These are phyloP conservation scores for Manis crassicaudata DNA, from an alignment of 2,797 vertebrate species.

Conservation along the genomic window DNA sequence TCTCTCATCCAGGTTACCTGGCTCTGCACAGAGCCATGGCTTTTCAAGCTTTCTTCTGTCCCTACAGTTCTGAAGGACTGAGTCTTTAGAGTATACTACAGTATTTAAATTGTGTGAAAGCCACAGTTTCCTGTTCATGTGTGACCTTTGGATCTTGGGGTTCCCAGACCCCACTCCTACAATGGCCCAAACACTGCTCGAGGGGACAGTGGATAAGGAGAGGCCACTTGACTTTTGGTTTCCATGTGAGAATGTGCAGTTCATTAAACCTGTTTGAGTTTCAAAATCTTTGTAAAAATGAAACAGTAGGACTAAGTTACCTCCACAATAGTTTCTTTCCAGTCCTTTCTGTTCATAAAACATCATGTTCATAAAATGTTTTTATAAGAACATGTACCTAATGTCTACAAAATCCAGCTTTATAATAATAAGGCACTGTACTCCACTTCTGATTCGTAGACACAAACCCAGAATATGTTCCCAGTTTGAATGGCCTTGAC, in stretches of 20 bases:
- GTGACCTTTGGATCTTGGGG: not conserved
- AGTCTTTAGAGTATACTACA: not conserved
- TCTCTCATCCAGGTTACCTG: not conserved
- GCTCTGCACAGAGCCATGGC: not conserved
- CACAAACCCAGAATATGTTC: not conserved
- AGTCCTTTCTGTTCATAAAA: not conserved
- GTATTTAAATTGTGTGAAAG: conserved; percentile 28
- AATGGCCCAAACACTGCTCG: not conserved
- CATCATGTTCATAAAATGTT: not conserved
- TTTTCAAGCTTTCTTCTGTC: not conserved
- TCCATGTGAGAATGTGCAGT: not conserved
- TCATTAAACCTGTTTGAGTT: not conserved
- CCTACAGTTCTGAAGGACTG: not conserved
- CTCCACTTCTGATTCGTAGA: not conserved
- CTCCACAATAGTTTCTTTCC: not conserved
- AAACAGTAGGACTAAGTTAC: not conserved
- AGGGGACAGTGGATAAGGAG: not conserved
- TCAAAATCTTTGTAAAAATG: not conserved
- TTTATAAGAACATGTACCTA: not conserved
- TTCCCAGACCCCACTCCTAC: not conserved
- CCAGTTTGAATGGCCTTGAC: not conserved
- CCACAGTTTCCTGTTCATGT: conserved; percentile 28
- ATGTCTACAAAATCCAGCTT: not conserved
- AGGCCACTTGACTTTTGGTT: not conserved
- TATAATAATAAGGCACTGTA: not conserved